Percentiles rank a stretch among this genome's conserved stretches.
Evolutionary conservation across 2,888 invertebrate genomes (phyloP).

Genomic region (Tipula vernalis): DNA sequence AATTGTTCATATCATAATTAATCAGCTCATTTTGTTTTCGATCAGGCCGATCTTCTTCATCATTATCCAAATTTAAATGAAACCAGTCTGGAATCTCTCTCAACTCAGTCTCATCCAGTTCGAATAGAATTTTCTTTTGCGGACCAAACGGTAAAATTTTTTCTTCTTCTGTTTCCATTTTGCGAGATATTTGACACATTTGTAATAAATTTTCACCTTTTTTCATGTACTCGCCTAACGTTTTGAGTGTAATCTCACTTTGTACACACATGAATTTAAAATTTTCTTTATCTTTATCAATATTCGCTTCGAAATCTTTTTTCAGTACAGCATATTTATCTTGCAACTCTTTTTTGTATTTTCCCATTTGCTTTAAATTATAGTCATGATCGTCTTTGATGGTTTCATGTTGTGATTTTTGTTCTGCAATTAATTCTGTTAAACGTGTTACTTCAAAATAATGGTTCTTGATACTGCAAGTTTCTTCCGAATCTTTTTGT

Average conservation of each 20-base stretch:
- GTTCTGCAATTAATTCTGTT: constrained; percentile 27
- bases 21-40: constrained; percentile 41
- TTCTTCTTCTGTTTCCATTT: constrained; percentile 51
- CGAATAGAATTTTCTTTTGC: constrained; percentile 22
- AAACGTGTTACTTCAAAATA: constrained; percentile 30
- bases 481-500: constrained; percentile 34
- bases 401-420: constrained; percentile 39
- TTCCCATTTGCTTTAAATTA: constrained; percentile 37
- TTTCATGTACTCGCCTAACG: constrained; percentile 21
- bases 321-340: constrained; percentile 41
- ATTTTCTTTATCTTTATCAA: constrained; percentile 39
- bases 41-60: constrained; percentile 5
- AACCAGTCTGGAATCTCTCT: constrained; percentile 23
- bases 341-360: constrained; percentile 38
- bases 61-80: neutral
- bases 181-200: constrained; percentile 48
- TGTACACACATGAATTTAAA: constrained; percentile 47
- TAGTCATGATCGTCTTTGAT: constrained; percentile 36
- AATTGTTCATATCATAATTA: constrained; percentile 49
- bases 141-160: constrained; percentile 34
- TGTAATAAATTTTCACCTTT: constrained; percentile 49
- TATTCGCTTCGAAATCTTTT: constrained; percentile 39
- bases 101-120: constrained; percentile 29
- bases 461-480: constrained; percentile 29
- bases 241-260: constrained; percentile 29